Evolutionary conservation across 2,797 vertebrate species (phyloP), one percentile per base, ranked within the genome.

Genomic region (Sorex maritimensis): DNA sequence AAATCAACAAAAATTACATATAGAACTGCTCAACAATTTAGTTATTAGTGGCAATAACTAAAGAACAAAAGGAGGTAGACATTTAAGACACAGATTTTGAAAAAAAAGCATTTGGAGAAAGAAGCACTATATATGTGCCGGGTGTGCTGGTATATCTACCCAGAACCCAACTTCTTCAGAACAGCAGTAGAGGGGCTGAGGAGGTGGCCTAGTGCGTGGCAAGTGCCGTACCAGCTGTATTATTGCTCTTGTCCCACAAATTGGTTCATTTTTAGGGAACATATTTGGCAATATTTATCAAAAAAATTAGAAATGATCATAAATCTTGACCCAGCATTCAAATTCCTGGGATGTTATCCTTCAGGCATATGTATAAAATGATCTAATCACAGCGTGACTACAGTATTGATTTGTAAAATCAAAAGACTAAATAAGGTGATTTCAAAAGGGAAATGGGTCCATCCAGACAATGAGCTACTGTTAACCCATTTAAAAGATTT

Each of bases 341-440:
- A 91, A 83, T 84, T 93, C 93, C 72, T 46, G 63, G 26, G 52
- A 74, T 73, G 38, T 82, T 41, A 95, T 79, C 49, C 80, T 49
- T 91, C 28, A 86, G 28, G 69, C 34, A 83, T 17, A 46, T 3
- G 0, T 65, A 86, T 63, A 81, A 73, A 81, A 93, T 46, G 26
- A 71, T 38, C 1, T 28, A 88, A 77, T 73, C 58, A 78, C 2
- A 92, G 68, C 14, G 24, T 81, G 49, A 52, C 49, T 52, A 52
- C 49, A 52, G 49, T 90, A 84, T 52, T 44, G 89, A 68, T 83
- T 2, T 87, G 69, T 52, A 52, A 52, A 52, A 52, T 52, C 41
- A 52, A 52, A 52, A 52, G 13, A 52, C 49, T 52, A 14, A 52
- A 52, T 44, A 44, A 44, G 7, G 7, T 52, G 49, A 52, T 52